phyloP scores from a whole-genome alignment of 2,113 vertebrate genomes.

The Percopsis transmontana region DNA sequence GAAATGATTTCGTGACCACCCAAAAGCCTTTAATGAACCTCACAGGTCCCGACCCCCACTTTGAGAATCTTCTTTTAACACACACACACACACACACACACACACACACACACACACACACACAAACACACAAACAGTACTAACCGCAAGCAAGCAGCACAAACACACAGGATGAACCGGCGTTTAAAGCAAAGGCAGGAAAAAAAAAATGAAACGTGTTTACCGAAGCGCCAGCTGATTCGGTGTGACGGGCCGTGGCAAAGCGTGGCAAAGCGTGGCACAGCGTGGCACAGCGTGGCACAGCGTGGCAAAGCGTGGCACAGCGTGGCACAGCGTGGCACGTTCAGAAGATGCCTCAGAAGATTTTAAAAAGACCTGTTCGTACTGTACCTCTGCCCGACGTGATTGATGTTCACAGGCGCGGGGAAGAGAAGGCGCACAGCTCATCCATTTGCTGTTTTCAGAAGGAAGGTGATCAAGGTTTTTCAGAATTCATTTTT shows the following conservation, averaged over 20 bases:
- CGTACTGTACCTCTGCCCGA: constrained; percentile 48
- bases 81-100: background rate
- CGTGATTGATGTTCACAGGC: constrained; percentile 58
- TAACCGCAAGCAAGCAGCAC: background rate
- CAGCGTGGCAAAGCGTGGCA: no score
- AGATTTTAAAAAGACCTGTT: constrained; percentile 55
- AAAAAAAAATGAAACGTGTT: constrained; percentile 39
- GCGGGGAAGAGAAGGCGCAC: constrained; percentile 17
- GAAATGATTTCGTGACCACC: background rate
- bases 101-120: background rate
- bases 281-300: constrained; percentile 48
- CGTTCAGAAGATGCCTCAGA: constrained; percentile 25
- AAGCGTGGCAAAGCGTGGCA: constrained; percentile 45
- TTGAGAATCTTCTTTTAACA: no score
- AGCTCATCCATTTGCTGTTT: constrained; percentile 30
- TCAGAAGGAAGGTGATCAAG: constrained; percentile 27
- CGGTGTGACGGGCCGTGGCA: constrained; percentile 48
- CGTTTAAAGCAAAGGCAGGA: constrained; percentile 38
- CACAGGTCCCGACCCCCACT: no score
- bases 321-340: no score
- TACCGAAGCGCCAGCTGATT: constrained; percentile 48
- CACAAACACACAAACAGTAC: constrained; percentile 2
- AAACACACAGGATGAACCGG: constrained; percentile 8
- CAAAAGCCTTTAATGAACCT: no score
- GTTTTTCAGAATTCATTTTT: constrained; percentile 23